Evolutionary conservation across 2,797 vertebrate genomes (phyloP), one percentile per base, ranked within the genome.

Genomic region (Tapera naevia): DNA sequence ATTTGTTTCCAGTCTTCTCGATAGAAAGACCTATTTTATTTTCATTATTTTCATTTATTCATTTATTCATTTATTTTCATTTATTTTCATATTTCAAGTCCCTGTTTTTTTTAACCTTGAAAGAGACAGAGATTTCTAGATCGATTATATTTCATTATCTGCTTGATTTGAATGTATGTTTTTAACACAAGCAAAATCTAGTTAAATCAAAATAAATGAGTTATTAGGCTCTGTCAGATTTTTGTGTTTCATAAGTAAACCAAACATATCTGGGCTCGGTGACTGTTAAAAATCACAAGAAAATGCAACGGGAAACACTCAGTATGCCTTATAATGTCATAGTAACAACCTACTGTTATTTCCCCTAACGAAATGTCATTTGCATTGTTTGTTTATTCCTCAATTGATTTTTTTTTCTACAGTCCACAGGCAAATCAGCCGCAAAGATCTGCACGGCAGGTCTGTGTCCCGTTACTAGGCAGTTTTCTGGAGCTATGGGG

Each of bases 1-100:
- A 3, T 48, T n/a, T 76, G 24, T 8, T 2, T 3, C 28, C 17
- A 11, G 1, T 33, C 19, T 60, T 33, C 15, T 16, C 4, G 0
- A 1, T 7, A 41, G 41, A 74, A 87, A 73, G 9, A 27, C 2
- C 5, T 35, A 22, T 4, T 41, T 39, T 71, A 9, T 74, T 58
- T 89, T 89, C 51, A 45, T 19, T n/a, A n/a, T n/a, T n/a, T n/a
- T n/a, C n/a, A n/a, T n/a, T n/a, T n/a, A n/a, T n/a, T n/a, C n/a
- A n/a, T n/a, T n/a, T n/a, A n/a, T n/a, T n/a, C n/a, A n/a, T n/a
- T n/a, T n/a, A n/a, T n/a, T n/a, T n/a, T n/a, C n/a, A n/a, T n/a
- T n/a, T n/a, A n/a, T n/a, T n/a, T n/a, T n/a, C n/a, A 0, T 16
- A 45, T 81, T 81, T 83, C 23, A 51, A 58, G 6, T 24, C 37